A percentile compares a stretch with the other conserved stretches of the same genome.
Conservation (phyloP, 2,797 vertebrate species). For the Pseudomugil tenellus region DNA sequence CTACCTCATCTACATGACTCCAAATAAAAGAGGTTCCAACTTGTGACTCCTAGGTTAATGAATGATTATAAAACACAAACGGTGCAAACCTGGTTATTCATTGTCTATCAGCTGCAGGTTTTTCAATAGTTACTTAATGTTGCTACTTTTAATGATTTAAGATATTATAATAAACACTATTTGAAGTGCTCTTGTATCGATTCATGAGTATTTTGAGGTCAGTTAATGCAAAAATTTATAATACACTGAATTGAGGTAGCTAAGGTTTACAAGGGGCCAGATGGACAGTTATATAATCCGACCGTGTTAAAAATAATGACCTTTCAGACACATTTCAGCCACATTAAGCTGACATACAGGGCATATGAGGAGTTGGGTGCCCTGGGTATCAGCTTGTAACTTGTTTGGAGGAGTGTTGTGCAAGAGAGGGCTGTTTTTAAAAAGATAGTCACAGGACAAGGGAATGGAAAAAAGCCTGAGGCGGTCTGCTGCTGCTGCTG, state of each 20-base stretch:
- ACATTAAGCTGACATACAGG: conserved; percentile 24
- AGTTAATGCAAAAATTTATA: conserved; percentile 60
- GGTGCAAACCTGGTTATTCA: rapidly evolving
- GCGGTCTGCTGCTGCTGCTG: conserved; percentile 51
- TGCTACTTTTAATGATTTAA: conserved; percentile 15
- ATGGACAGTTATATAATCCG: conserved; percentile 60
- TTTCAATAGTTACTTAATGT: conserved; percentile 6
- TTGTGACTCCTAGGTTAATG: neutral
- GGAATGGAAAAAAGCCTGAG: conserved; percentile 29
- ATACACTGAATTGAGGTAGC: conserved; percentile 29
- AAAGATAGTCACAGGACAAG: conserved; percentile 32
- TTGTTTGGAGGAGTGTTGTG: conserved; percentile 26
- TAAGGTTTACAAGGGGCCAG: conserved; percentile 34
- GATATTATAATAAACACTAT: conserved; percentile 18
- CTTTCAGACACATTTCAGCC: conserved; percentile 44
- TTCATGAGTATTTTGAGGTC: too few species aligned
- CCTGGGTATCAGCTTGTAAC: conserved; percentile 17
- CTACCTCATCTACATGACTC: neutral
- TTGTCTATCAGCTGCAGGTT: neutral
- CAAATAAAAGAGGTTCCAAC: neutral
- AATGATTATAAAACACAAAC: neutral
- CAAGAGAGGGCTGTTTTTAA: conserved; percentile 39
- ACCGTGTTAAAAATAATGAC: conserved; percentile 48
- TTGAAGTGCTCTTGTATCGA: too few species aligned
- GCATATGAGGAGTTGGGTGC: conserved; percentile 9